Base-by-base conservation (phyloP, 2,888 invertebrate species). In the Exephanes ischioxanthus region DNA sequence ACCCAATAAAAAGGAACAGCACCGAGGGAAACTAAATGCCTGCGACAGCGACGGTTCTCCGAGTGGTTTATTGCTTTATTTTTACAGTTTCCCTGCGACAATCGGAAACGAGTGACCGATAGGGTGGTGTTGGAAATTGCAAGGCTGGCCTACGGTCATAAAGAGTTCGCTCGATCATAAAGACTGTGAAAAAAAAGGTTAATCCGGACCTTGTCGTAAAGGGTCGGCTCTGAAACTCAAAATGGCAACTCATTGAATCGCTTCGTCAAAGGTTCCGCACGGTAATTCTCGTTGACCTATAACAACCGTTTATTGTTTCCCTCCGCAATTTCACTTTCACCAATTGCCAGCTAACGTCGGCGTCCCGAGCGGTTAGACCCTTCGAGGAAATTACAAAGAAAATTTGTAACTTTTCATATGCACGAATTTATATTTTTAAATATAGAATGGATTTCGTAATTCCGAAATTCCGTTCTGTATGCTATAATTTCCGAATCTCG, bases 51-150 rank as follows among this genome's bases (percentile, higher is more conserved):
- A 63, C 61, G 61, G n/a, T 33, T 30, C 16, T 0, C 16, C 30
- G 33, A 63, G 33, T 63, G 61, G 61, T 63, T 63, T 63, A 63
- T 63, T 63, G 61, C 33, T 63, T 63, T 33, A 33, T 63, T 33
- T 63, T 63, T n/a, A 30, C 33, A 6, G 30, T 63, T 33, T 63
- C 3, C 22, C 58, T 33, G 16, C 30, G 61, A 30, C 14, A 30
- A 7, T 55, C 61, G 61, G 26, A 61, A 61, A 1, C 5, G 19
- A n/a, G 30, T 16, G 33, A 33, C 14, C 61, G 61, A 63, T 7
- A 14, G 16, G 30, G 26, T 11, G 22, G 61, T 30, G 11, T 22
- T 30, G 14, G 11, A 16, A 30, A 11, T n/a, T n/a, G 61, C 30
- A 30, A 30, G 33, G 61, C 14, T 33, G 14, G 1, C 30, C 33